phyloP scores from a whole-genome alignment of 2,888 invertebrate species.

The Carcina quercana region DNA sequence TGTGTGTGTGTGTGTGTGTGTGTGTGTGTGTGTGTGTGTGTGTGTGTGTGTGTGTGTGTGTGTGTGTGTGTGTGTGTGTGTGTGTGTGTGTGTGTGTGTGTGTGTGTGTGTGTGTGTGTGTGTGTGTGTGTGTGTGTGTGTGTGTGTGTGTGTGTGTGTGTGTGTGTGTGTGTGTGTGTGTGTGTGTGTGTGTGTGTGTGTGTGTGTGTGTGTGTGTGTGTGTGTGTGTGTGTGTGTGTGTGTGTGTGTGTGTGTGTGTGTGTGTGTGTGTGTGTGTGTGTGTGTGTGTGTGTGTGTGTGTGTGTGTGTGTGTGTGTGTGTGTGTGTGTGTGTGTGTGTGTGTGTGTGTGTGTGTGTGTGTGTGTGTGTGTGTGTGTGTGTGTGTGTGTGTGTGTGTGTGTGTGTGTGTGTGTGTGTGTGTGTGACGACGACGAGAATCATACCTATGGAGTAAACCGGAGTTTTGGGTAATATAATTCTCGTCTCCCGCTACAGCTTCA shows the following conservation, averaged over 20 bases:
- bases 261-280: neutral
- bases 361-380: neutral
- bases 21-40: too few species aligned
- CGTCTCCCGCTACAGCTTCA: too few species aligned
- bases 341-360: neutral
- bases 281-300: neutral
- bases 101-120: too few species aligned
- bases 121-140: too few species aligned
- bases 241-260: slow-evolving; percentile 1
- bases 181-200: slow-evolving; percentile 1
- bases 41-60: too few species aligned
- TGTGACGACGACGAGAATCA: too few species aligned
- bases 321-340: neutral
- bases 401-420: neutral
- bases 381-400: neutral
- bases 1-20: too few species aligned
- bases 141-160: neutral
- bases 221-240: slow-evolving; percentile 1
- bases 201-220: slow-evolving; percentile 1
- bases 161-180: slow-evolving; percentile 1
- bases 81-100: too few species aligned
- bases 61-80: too few species aligned
- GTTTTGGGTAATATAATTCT: too few species aligned
- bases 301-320: neutral
- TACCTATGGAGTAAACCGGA: too few species aligned